Conservation (phyloP, 2,797 vertebrate species). For the Melanotaenia boesemani region DNA sequence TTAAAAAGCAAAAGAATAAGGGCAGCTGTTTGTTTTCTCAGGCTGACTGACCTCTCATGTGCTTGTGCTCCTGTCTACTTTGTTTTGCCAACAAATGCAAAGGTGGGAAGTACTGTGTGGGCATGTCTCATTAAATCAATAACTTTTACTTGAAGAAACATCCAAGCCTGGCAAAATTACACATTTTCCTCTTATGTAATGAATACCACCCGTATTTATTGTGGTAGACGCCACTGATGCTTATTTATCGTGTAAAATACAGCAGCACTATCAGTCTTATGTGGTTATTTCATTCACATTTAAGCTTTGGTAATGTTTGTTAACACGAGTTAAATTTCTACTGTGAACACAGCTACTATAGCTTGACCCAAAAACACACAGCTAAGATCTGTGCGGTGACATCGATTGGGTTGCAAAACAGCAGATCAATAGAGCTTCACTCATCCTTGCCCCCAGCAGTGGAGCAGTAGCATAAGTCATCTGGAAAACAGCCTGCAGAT, state of each 20-base stretch:
- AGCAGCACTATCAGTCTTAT: conserved; percentile 5
- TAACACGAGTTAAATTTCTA: conserved; percentile 48
- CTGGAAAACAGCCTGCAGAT: conserved; percentile 66
- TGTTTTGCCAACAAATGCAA: conserved; percentile 38
- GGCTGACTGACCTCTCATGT: conserved; percentile 33
- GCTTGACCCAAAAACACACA: conserved; percentile 56
- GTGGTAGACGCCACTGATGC: conserved; percentile 23
- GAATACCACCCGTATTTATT: conserved; percentile 35
- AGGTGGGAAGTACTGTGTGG: conserved; percentile 19
- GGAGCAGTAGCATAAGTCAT: conserved; percentile 70
- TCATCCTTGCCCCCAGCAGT: conserved; percentile 65
- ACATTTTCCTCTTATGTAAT: conserved; percentile 36
- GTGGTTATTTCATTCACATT: conserved; percentile 33
- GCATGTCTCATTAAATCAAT: conserved; percentile 49
- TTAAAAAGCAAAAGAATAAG: conserved; percentile 23
- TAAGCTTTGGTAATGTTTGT: conserved; percentile 17
- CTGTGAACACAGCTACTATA: conserved; percentile 20
- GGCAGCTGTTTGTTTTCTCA: conserved; percentile 41
- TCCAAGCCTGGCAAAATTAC: conserved; percentile 18
- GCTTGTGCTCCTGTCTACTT: conserved; percentile 32
- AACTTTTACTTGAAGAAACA: conserved; percentile 42
- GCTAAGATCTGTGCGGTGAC: conserved; percentile 39
- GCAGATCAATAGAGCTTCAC: conserved; percentile 68
- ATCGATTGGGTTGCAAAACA: conserved; percentile 60
- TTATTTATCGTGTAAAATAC: conserved; percentile 38